Evolutionary conservation across 2,797 vertebrate genomes (phyloP).

Genomic region (Argyrosomus regius): DNA sequence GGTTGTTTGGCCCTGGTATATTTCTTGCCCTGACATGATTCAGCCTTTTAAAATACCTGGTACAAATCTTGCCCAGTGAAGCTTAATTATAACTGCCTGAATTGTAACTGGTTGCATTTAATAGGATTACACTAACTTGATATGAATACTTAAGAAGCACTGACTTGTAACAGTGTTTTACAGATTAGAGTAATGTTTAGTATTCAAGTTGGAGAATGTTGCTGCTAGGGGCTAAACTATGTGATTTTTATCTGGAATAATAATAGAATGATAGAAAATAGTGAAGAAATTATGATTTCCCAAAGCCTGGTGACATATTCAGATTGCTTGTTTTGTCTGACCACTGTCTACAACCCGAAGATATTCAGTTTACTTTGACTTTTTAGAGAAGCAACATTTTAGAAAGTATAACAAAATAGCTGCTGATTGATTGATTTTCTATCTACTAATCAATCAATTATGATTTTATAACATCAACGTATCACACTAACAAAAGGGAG

Average conservation of each 20-base stretch:
- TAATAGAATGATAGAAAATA: conserved; percentile 15
- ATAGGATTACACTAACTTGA: conserved; percentile 44
- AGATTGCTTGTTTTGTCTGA: background rate
- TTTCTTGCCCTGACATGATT: background rate
- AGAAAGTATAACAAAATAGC: background rate
- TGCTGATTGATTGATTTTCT: background rate
- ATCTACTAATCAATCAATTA: background rate
- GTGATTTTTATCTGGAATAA: conserved; percentile 11
- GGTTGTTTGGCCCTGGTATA: too few species aligned
- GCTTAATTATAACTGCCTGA: conserved; percentile 6
- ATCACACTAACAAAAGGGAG: background rate
- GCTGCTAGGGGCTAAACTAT: conserved; percentile 17
- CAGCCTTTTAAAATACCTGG: background rate
- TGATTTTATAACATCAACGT: background rate
- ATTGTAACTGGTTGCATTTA: conserved; percentile 26
- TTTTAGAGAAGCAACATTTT: background rate
- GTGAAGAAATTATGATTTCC: background rate
- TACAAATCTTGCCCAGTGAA: background rate
- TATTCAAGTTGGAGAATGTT: conserved; percentile 18
- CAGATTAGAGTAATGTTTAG: conserved; percentile 12
- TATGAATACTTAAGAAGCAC: conserved; percentile 14
- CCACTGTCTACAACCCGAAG: background rate
- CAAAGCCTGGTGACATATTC: background rate
- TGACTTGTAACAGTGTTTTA: conserved; percentile 16
- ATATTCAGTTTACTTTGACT: background rate